Evolutionary conservation across 2,797 vertebrate genomes (phyloP), one percentile per base, ranked within the genome.

Genomic region (Momotus momota): DNA sequence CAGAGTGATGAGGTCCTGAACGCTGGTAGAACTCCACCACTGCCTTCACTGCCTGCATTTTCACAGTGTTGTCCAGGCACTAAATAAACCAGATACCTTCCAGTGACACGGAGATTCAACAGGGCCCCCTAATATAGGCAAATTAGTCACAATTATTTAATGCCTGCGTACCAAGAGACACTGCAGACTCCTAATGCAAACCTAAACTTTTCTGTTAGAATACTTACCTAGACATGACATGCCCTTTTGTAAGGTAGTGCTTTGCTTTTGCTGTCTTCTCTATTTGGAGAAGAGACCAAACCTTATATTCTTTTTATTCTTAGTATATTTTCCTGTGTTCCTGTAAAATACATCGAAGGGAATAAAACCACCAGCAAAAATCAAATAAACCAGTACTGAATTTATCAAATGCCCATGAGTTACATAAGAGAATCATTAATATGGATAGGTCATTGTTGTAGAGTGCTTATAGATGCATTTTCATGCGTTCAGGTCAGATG

Each of bases 31-130:
- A 18, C 20, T 93, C 71, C 70, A 86, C 45, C 43, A 52, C 33
- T 7, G 23, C 41, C 51, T 84, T 91, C 87, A 45, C 62, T 75
- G 74, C 23, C 67, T 75, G 16, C 43, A n/a, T 82, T 79, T 91
- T 89, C 78, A 75, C 65, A 91, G 54, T 2, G 1, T 81, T 89
- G 58, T 52, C 64, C 66, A 79, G 35, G 43, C 74, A 75, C 64
- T 94, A 82, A 94, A 79, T 73, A 84, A 94, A 87, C 58, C 66
- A 84, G 31, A 85, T 67, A 57, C 26, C 31, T 70, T 74, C 51
- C 46, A 80, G 35, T n/a, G 52, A 70, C 0, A 0, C 35, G 27
- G 71, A 66, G 67, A 73, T 90, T 95, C 72, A 86, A 35, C 69
- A 66, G 40, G 57, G 54, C 43, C 54, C 33, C n/a, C 51, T 54